Percentiles rank a stretch among this genome's conserved stretches.
phyloP scores from a whole-genome alignment of 2,113 vertebrate species.

The Mobula birostris region DNA sequence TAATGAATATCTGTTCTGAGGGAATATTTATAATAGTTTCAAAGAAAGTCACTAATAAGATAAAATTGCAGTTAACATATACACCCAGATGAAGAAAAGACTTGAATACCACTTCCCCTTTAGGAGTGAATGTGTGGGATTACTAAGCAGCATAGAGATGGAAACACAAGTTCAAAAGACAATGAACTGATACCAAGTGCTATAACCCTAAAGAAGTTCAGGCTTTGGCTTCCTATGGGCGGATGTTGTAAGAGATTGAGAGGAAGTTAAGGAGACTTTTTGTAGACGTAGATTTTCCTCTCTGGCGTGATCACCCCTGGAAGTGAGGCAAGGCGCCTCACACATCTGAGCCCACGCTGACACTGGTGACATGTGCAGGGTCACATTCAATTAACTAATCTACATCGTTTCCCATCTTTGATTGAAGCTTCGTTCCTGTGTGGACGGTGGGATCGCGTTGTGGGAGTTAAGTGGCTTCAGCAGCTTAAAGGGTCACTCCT shows the following conservation, averaged over 20 bases:
- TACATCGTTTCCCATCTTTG: background rate
- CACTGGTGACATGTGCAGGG: background rate
- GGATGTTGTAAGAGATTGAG: conserved; percentile 24
- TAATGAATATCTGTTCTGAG: background rate
- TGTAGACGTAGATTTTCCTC: background rate
- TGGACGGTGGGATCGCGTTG: background rate
- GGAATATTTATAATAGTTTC: background rate
- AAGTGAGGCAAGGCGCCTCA: background rate
- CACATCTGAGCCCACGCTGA: background rate
- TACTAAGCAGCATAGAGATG: background rate
- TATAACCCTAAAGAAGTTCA: background rate
- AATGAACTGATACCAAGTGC: background rate
- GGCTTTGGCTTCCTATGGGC: conserved; percentile 3
- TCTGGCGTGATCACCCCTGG: background rate
- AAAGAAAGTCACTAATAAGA: background rate
- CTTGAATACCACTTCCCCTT: background rate
- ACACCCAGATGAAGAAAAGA: background rate
- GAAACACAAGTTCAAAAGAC: background rate
- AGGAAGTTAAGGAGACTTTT: conserved; percentile 14
- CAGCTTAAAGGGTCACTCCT: background rate
- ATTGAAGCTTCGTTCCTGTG: background rate
- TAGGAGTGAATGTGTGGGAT: background rate
- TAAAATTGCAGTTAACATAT: background rate
- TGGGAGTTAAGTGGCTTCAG: background rate
- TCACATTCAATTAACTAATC: background rate